Base-by-base conservation (phyloP, 2,888 invertebrate genomes). In the Ormyrus thymus region DNA sequence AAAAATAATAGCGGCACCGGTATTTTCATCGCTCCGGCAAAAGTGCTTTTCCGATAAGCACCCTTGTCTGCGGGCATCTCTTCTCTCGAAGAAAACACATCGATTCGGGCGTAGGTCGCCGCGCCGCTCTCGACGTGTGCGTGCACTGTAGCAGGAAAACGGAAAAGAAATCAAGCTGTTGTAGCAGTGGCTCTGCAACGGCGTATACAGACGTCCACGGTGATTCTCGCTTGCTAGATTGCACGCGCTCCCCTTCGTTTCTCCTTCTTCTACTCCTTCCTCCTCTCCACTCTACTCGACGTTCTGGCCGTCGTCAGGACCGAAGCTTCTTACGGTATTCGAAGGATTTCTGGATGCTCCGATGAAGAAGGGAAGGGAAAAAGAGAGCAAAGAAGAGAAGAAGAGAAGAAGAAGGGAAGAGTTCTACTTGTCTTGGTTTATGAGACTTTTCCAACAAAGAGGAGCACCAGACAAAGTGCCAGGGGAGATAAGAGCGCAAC, bases 31-130 rank as follows among this genome's bases (percentile, higher is more conserved):
- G 45, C 10, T 13, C 51, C 53, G 15, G 56, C 13, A 65, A 65
- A 65, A 74, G 65, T 55, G 65, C 50, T 74, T 65, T 74, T 74
- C 58, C 73, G 65, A 65, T 74, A 56, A 73, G 64, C 73, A 48
- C 55, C 48, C 58, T 50, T 13, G 48, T 48, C 48, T 29, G 29
- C 29, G 29, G 62, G 15, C 29, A n/a, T 46, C 1, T 9, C 7
- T n/a, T 9, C 13, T 8, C 53, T 0, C 70, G 64, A 56, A 73
- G 64, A 56, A 73, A 73, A 73, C 73, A 65, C 55, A 48, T 55
- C 72, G 73, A 0, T 29, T 53, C 51, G 43, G 11, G 13, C 10
- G 46, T 8, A 29, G 29, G 29, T 29, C 29, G 29, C 29, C 29
- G 29, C 29, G 29, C 29, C 29, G 29, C 29, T 29, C 3, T 29